phyloP scores from a whole-genome alignment of 2,888 invertebrate species.

The Vanessa cardui region DNA sequence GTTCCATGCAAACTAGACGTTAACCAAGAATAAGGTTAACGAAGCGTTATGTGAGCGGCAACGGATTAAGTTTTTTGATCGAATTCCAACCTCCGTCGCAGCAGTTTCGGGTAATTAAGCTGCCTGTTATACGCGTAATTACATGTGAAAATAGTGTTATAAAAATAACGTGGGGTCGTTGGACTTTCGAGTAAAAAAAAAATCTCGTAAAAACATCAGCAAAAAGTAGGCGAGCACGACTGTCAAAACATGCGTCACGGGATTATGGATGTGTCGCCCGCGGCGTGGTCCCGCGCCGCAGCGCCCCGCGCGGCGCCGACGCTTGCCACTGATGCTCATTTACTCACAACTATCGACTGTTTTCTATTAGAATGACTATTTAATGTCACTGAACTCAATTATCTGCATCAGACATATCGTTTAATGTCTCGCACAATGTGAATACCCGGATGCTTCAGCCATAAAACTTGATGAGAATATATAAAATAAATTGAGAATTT shows the following conservation, averaged over 20 bases:
- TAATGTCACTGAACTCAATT: conserved; percentile 13
- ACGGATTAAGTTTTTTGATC: conserved; percentile 64
- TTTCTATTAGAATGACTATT: conserved; percentile 1
- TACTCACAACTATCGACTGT: background rate
- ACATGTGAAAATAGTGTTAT: conserved; percentile 70
- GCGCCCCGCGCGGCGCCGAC: background rate
- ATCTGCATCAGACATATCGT: conserved; percentile 1
- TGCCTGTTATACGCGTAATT: conserved; percentile 72
- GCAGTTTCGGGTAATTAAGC: conserved; percentile 75
- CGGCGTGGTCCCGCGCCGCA: conserved; percentile 47
- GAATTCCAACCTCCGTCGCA: conserved; percentile 59
- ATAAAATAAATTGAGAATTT: background rate
- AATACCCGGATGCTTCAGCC: conserved; percentile 7
- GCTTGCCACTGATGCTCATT: background rate
- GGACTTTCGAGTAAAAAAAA: conserved; percentile 48
- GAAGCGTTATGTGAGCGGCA: conserved; percentile 65
- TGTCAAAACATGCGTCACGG: conserved; percentile 79
- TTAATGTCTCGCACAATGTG: conserved; percentile 7
- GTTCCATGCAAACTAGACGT: conserved; percentile 49
- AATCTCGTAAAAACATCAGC: conserved; percentile 57
- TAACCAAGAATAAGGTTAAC: conserved; percentile 60
- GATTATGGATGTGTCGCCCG: conserved; percentile 76
- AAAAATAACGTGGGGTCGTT: conserved; percentile 61
- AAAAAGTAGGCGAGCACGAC: conserved; percentile 61
- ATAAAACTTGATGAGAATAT: conserved; percentile 11